Percentiles rank a stretch among this genome's conserved stretches.
Evolutionary conservation across 2,113 vertebrate species (phyloP).

Genomic region (Oreochromis tanganicae): DNA sequence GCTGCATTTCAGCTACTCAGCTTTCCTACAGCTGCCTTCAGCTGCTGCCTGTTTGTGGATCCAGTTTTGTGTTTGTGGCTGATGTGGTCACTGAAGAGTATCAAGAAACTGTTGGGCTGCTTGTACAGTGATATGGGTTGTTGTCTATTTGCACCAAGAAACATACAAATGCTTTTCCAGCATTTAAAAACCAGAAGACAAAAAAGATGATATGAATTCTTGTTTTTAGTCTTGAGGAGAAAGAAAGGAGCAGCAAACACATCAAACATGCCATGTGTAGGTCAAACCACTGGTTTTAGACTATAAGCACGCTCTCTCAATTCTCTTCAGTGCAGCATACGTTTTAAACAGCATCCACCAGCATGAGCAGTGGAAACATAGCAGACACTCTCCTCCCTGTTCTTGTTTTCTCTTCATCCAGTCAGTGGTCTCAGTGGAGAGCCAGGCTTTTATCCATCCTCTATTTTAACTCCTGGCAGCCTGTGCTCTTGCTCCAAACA

Average conservation of each 20-base stretch:
- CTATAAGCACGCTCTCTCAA: background rate
- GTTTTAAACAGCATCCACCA: background rate
- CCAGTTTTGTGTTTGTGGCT: background rate
- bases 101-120: no score
- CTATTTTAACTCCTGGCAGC: conserved; percentile 2
- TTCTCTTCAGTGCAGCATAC: background rate
- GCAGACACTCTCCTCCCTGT: background rate
- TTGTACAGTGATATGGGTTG: no score
- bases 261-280: background rate
- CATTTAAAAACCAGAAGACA: no score
- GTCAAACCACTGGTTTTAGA: background rate
- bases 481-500: conserved; percentile 23
- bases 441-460: background rate
- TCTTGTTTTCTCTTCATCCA: background rate
- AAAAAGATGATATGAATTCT: no score
- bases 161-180: no score
- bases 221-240: no score
- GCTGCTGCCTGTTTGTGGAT: background rate
- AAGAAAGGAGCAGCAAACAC: background rate
- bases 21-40: background rate
- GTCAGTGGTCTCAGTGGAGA: conserved; percentile 5
- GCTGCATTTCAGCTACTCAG: background rate
- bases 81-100: background rate
- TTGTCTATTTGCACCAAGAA: no score
- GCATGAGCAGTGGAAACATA: background rate